Conservation (phyloP, 2,113 vertebrate species). For the Neodon shergylaensis region DNA sequence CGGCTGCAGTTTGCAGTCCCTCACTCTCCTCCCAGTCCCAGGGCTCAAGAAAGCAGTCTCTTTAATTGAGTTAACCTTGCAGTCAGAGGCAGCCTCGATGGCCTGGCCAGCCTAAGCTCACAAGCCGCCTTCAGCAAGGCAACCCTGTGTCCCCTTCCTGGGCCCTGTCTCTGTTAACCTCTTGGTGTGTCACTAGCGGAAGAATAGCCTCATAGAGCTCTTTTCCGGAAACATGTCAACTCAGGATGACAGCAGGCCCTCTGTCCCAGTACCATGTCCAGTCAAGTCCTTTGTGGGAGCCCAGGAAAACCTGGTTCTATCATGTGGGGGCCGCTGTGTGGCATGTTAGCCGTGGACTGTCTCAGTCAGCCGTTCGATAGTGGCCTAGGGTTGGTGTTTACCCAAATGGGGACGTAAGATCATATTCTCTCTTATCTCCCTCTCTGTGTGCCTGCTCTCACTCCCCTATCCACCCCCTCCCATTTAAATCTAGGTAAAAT, state of each 20-base stretch:
- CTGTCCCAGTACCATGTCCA: neutral
- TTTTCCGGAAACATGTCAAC: neutral
- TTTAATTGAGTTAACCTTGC: slow-evolving; percentile 69
- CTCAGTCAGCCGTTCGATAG: neutral
- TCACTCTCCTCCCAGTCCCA: slow-evolving; percentile 51
- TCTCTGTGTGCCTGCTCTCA: neutral
- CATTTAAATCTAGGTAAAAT: neutral
- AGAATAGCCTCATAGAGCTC: neutral
- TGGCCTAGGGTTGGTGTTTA: neutral
- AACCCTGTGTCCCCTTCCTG: neutral
- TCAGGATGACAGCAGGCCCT: neutral
- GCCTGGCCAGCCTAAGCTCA: accelerated
- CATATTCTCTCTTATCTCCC: no score
- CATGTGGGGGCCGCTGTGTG: accelerated
- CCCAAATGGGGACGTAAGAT: accelerated
- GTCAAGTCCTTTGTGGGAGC: neutral
- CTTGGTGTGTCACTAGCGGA: neutral
- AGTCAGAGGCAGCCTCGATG: neutral
- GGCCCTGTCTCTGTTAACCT: neutral
- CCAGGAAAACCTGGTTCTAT: neutral
- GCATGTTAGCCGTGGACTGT: accelerated
- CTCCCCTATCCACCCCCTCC: neutral
- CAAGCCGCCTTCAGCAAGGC: accelerated
- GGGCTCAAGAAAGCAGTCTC: slow-evolving; percentile 45
- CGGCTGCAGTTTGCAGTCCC: slow-evolving; percentile 71